Percentiles rank a stretch among this genome's conserved stretches.
phyloP scores from a whole-genome alignment of 2,113 vertebrate species.

The Vulpes vulpes region DNA sequence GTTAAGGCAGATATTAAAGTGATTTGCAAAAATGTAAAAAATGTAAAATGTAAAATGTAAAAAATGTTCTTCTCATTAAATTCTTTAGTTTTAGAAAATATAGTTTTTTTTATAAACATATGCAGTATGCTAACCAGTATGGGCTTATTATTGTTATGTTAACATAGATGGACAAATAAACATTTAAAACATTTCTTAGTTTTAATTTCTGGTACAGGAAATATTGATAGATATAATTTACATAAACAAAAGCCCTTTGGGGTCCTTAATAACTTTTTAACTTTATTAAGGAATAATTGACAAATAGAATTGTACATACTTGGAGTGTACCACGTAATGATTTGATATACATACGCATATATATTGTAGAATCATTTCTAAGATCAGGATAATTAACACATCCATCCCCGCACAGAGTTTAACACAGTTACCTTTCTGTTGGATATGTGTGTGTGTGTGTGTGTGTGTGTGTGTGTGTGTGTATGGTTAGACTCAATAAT shows the following conservation, averaged over 20 bases:
- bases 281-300: background rate
- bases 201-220: background rate
- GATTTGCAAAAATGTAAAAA: background rate
- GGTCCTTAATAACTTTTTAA: background rate
- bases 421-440: background rate
- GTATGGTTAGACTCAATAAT: background rate
- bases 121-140: background rate
- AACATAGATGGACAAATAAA: background rate
- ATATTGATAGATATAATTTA: background rate
- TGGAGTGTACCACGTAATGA: background rate
- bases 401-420: background rate
- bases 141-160: background rate
- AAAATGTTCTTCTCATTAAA: background rate
- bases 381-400: background rate
- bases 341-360: background rate
- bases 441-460: background rate
- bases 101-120: background rate
- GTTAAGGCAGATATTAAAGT: background rate
- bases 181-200: background rate
- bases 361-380: background rate
- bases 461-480: background rate
- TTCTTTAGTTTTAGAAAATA: slow-evolving; percentile 16
- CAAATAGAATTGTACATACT: background rate
- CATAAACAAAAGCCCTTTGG: background rate
- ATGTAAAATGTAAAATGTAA: too few species aligned